These are phyloP conservation scores for Catharus bicknelli DNA, from an alignment of 2,113 vertebrate species.

Conservation along the genomic window DNA sequence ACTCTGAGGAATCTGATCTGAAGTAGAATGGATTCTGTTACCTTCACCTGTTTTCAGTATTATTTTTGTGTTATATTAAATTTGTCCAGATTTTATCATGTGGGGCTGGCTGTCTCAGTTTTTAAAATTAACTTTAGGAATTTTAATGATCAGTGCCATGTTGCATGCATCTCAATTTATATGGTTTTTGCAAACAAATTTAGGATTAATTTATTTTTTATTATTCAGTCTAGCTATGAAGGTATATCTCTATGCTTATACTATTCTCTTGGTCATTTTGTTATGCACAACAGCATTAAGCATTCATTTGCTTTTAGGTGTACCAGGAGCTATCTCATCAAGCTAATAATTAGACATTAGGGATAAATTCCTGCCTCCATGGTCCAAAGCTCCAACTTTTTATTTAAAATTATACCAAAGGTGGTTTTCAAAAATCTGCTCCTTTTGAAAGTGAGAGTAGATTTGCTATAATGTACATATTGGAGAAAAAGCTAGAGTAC, in stretches of 20 bases:
- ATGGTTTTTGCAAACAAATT: neutral
- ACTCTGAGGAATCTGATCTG: neutral
- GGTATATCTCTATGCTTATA: neutral
- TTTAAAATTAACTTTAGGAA: neutral
- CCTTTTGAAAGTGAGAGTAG: neutral
- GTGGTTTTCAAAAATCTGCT: neutral
- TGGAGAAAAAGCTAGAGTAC: neutral
- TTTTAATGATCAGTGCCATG: neutral
- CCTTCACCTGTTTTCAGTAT: neutral
- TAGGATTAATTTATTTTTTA: neutral
- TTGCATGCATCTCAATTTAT: neutral
- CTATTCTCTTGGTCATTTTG: neutral
- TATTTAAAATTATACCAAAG: neutral
- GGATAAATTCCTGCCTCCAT: neutral
- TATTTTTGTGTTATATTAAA: neutral
- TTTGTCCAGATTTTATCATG: neutral
- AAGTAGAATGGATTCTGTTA: neutral
- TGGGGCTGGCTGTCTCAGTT: neutral
- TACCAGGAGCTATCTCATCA: conserved; percentile 13
- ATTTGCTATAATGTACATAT: neutral
- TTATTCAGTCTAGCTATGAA: neutral
- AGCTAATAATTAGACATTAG: conserved; percentile 21
- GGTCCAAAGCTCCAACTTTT: neutral
- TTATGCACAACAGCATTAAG: neutral
- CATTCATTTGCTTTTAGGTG: neutral